These are phyloP conservation scores for Orthonychiurus folsomi DNA, from an alignment of 2,888 invertebrate species.

Conservation along the genomic window DNA sequence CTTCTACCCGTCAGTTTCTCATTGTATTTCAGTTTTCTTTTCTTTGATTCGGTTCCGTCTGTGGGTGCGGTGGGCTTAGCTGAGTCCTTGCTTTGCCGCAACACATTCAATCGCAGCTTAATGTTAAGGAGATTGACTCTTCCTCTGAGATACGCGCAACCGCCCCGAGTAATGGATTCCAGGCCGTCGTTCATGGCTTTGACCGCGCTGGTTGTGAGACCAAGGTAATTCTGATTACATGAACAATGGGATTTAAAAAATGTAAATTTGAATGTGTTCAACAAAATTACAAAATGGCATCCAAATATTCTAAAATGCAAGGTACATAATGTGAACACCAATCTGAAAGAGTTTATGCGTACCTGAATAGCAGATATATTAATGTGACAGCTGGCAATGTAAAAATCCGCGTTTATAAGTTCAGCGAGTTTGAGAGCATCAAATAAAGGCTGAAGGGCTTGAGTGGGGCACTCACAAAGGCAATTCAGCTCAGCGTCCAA, in stretches of 20 bases:
- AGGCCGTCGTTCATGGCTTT: conserved; percentile 22
- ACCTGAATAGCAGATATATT: conserved; percentile 35
- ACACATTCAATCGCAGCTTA: neutral
- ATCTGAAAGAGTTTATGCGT: conserved; percentile 1
- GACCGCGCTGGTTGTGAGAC: neutral
- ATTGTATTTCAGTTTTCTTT: too few relatives aligned
- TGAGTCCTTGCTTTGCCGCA: too few relatives aligned
- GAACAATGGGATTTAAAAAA: neutral
- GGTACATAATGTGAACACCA: too few relatives aligned
- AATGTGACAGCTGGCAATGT: conserved; percentile 25
- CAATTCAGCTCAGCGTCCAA: conserved; percentile 32
- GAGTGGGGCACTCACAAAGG: conserved; percentile 25
- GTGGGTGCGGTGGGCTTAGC: neutral
- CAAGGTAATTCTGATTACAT: neutral
- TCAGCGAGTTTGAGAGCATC: conserved; percentile 29
- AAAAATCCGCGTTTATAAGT: conserved; percentile 29
- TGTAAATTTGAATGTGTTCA: neutral
- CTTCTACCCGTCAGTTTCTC: neutral
- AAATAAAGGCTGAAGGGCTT: conserved; percentile 24
- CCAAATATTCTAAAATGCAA: neutral
- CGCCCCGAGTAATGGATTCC: conserved; percentile 24
- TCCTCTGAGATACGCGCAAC: conserved; percentile 25
- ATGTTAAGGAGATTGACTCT: conserved; percentile 23
- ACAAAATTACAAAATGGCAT: neutral
- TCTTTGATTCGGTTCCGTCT: neutral